Evolutionary conservation across 2,797 vertebrate genomes (phyloP).

Genomic region (Squalus acanthias): DNA sequence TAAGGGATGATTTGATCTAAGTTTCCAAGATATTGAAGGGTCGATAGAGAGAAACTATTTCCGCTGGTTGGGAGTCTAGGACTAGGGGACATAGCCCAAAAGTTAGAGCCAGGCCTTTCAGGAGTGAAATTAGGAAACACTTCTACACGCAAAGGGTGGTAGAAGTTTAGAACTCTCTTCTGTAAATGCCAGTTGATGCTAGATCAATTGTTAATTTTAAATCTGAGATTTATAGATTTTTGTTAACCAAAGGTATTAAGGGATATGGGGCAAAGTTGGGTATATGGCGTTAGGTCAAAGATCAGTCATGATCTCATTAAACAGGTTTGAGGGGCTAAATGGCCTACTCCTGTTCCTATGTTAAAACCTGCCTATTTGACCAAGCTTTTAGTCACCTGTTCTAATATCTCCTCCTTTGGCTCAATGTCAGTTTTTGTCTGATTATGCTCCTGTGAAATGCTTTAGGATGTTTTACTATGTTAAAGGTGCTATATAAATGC

Average conservation of each 20-base stretch:
- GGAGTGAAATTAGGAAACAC: background rate
- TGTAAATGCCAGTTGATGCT: background rate
- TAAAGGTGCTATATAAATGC: background rate
- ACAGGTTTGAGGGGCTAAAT: background rate
- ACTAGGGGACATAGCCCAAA: background rate
- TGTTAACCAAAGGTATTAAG: background rate
- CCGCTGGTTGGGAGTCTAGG: background rate
- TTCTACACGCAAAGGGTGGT: background rate
- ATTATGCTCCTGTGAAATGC: background rate
- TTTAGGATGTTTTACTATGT: no score
- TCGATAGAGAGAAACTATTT: background rate
- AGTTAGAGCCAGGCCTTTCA: background rate
- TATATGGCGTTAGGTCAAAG: background rate
- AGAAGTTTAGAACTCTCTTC: background rate
- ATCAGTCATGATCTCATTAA: background rate
- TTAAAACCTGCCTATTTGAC: background rate
- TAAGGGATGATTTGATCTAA: background rate
- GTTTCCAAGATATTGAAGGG: background rate
- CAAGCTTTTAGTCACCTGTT: background rate
- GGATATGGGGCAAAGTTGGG: background rate
- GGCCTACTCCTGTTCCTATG: background rate
- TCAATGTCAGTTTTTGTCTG: background rate
- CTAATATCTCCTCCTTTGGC: background rate
- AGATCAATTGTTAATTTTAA: background rate
- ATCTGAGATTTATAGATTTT: background rate